These are phyloP conservation scores for Chaunax sp. DNA, from an alignment of 2,797 vertebrate genomes.

Conservation along the genomic window DNA sequence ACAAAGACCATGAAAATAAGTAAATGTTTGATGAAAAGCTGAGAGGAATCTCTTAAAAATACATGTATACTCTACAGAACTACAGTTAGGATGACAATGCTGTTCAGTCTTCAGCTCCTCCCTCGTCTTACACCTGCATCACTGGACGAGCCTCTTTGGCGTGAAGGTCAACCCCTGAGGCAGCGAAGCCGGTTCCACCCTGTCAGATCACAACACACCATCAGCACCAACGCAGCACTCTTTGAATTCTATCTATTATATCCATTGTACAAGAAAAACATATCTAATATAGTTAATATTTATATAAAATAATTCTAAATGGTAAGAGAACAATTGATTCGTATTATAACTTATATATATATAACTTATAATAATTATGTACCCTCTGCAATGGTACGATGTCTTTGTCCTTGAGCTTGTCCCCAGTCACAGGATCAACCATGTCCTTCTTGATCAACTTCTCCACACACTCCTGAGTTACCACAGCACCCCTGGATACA, in stretches of 20 bases:
- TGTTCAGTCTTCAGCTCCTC: neutral
- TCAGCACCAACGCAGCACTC: constrained; percentile 1
- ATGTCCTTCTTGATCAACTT: constrained; percentile 92
- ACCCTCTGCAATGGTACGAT: constrained; percentile 91
- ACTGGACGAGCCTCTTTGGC: constrained; percentile 92
- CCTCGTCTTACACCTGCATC: constrained; percentile 87
- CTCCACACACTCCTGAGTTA: constrained; percentile 93
- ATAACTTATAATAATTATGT: neutral
- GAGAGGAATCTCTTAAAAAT: too few species aligned
- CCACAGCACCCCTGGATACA: constrained; percentile 83
- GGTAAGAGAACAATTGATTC: too few species aligned
- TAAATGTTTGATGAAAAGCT: too few species aligned
- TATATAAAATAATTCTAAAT: too few species aligned
- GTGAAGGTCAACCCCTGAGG: constrained; percentile 87
- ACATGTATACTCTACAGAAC: neutral
- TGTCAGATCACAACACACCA: constrained; percentile 52
- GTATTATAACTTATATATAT: too few species aligned
- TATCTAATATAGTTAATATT: too few species aligned
- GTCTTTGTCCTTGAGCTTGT: constrained; percentile 86
- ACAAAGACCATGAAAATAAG: neutral
- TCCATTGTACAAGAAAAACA: too few species aligned
- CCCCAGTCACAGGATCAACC: constrained; percentile 87
- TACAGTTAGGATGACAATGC: neutral
- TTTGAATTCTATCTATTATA: too few species aligned
- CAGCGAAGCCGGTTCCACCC: constrained; percentile 91